These are phyloP conservation scores for Meghimatium bilineatum DNA, from an alignment of 2,888 invertebrate species.

Conservation along the genomic window DNA sequence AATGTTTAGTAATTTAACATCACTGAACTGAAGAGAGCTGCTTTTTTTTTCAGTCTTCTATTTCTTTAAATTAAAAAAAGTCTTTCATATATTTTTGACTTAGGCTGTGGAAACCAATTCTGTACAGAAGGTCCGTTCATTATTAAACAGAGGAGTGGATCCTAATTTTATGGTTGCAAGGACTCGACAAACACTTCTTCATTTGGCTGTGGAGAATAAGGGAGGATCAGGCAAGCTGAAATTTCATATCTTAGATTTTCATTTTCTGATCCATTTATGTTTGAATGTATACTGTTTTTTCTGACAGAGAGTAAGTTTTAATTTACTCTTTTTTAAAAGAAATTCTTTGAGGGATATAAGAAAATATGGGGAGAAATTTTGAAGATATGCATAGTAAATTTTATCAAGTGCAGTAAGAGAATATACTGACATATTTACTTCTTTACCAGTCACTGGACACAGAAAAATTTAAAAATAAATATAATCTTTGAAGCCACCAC, in stretches of 20 bases:
- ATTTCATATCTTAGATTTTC: background rate
- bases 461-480: no score
- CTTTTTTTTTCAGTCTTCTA: no score
- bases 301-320: background rate
- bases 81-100: background rate
- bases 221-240: constrained; percentile 9
- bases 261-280: background rate
- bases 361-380: background rate
- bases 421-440: no score
- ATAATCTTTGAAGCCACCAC: no score
- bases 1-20: no score
- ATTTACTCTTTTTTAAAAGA: background rate
- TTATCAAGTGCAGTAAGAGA: no score
- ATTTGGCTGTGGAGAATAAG: constrained; percentile 26
- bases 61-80: no score
- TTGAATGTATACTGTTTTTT: background rate
- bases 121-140: constrained; percentile 22
- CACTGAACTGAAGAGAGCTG: no score
- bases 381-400: background rate
- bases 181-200: constrained; percentile 35
- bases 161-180: constrained; percentile 27
- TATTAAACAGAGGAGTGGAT: constrained; percentile 40
- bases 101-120: constrained; percentile 37
- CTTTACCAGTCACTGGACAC: no score
- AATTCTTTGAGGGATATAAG: background rate